phyloP scores from a whole-genome alignment of 2,888 invertebrate genomes.

The Hanleya hanleyi region DNA sequence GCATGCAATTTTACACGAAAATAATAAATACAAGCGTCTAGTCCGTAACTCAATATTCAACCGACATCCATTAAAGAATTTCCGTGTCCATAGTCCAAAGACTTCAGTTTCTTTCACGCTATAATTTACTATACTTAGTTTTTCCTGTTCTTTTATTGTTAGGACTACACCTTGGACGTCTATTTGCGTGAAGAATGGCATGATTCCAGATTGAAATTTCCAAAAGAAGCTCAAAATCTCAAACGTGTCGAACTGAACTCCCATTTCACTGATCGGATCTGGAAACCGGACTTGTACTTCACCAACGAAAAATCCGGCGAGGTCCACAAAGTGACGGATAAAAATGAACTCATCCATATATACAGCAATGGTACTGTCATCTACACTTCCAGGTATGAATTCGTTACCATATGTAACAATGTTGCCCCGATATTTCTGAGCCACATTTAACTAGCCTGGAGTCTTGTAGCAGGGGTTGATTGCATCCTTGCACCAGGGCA shows the following conservation, averaged over 20 bases:
- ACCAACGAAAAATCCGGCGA: neutral
- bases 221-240: neutral
- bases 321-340: neutral
- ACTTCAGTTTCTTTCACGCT: too few species aligned
- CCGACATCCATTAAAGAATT: too few species aligned
- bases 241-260: neutral
- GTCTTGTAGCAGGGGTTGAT: too few species aligned
- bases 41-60: too few species aligned
- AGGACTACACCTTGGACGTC: neutral
- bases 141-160: neutral
- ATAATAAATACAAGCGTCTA: too few species aligned
- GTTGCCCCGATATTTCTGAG: too few species aligned
- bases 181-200: neutral
- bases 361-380: neutral
- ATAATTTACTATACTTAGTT: neutral
- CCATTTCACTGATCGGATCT: neutral
- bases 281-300: neutral
- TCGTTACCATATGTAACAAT: neutral
- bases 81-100: too few species aligned
- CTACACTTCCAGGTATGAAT: neutral
- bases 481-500: too few species aligned
- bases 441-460: too few species aligned
- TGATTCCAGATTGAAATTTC: neutral
- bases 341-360: conserved; percentile 3
- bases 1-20: too few species aligned